Conservation (phyloP, 2,888 invertebrate genomes). For the Chamaedrilus cognettii region DNA sequence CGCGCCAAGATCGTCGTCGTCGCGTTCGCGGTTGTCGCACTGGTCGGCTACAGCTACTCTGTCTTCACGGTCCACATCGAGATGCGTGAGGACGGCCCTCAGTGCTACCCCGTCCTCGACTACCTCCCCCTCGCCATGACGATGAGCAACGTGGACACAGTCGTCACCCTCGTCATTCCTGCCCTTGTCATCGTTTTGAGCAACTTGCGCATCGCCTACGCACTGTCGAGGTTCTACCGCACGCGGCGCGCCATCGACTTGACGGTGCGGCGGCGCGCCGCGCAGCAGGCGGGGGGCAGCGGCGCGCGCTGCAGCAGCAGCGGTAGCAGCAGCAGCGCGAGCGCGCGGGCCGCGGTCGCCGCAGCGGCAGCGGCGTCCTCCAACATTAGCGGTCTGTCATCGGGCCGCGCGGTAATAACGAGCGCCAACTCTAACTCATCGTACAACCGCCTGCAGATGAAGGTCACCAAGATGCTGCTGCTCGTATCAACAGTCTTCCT, state of each 20-base stretch:
- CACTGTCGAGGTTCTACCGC: constrained; percentile 24
- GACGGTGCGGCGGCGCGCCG: background rate
- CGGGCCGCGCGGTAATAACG: background rate
- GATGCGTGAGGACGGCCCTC: background rate
- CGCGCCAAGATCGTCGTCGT: background rate
- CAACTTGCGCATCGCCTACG: constrained; percentile 31
- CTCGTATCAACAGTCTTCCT: constrained; percentile 32
- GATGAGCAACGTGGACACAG: constrained; percentile 26
- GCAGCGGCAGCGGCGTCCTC: background rate
- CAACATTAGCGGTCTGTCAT: background rate
- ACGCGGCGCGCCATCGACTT: background rate
- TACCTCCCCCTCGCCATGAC: constrained; percentile 10
- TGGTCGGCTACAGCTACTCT: background rate
- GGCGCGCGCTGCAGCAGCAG: background rate
- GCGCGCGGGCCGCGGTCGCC: background rate
- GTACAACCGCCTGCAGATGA: constrained; percentile 27
- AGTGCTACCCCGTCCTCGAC: background rate
- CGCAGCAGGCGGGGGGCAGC: background rate
- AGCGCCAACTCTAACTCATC: constrained; percentile 10
- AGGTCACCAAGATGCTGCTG: constrained; percentile 31
- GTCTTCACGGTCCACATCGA: constrained; percentile 1
- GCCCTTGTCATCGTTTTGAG: constrained; percentile 28
- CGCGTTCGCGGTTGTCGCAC: background rate
- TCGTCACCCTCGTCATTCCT: constrained; percentile 29
- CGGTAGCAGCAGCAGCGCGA: constrained; percentile 1